phyloP scores from a whole-genome alignment of 2,888 invertebrate genomes.

The Parnassius apollo region DNA sequence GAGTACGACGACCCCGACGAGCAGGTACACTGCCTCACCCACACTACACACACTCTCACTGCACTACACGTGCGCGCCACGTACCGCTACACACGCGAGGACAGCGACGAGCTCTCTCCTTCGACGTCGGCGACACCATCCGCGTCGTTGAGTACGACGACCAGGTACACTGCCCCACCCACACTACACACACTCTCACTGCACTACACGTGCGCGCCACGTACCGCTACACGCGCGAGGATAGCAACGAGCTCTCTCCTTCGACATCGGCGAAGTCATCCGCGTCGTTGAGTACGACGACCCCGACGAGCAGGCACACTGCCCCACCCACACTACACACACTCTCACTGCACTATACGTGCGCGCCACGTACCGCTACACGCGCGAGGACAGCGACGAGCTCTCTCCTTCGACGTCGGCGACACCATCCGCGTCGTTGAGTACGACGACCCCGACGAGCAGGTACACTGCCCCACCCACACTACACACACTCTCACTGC shows the following conservation, averaged over 20 bases:
- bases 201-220: slow-evolving; percentile 98
- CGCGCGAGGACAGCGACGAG: slow-evolving; percentile 97
- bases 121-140: slow-evolving; percentile 97
- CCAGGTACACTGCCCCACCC: slow-evolving; percentile 83
- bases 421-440: slow-evolving; percentile 96
- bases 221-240: slow-evolving; percentile 97
- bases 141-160: slow-evolving; percentile 97
- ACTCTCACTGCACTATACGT: too few species aligned
- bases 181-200: too few species aligned
- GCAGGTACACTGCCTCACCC: slow-evolving; percentile 86
- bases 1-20: slow-evolving; percentile 99
- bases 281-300: slow-evolving; percentile 97
- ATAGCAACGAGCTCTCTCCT: slow-evolving; percentile 96
- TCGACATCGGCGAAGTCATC: slow-evolving; percentile 97
- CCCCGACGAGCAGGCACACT: slow-evolving; percentile 95
- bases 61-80: slow-evolving; percentile 98
- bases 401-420: slow-evolving; percentile 96
- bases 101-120: slow-evolving; percentile 96
- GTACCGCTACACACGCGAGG: slow-evolving; percentile 97
- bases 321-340: too few species aligned
- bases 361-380: slow-evolving; percentile 97
- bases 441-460: slow-evolving; percentile 98
- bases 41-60: too few species aligned
- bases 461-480: slow-evolving; percentile 80
- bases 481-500: too few species aligned